Evolutionary conservation across 2,797 vertebrate species (phyloP).

Genomic region (Echiichthys vipera): DNA sequence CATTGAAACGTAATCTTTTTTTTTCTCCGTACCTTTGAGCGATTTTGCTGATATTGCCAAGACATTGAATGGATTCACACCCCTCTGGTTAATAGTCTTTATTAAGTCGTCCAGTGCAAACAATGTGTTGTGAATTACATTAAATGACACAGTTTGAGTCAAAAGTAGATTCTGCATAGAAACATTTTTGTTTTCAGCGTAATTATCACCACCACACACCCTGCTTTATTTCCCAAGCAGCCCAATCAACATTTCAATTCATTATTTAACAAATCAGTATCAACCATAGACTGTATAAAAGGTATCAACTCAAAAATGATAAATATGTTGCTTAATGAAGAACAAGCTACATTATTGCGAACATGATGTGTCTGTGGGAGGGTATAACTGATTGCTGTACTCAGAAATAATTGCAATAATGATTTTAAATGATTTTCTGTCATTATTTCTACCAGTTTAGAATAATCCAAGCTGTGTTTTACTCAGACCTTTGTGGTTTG

Average conservation of each 20-base stretch:
- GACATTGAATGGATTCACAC: constrained; percentile 12
- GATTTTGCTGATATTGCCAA: constrained; percentile 25
- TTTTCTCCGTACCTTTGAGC: constrained; percentile 7
- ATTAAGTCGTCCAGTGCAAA: constrained; percentile 6
- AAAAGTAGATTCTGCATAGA: not conserved
- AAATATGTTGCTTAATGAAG: constrained; percentile 18
- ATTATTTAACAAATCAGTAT: not conserved
- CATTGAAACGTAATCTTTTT: constrained; percentile 5
- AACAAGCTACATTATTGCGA: not conserved
- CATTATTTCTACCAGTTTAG: constrained; percentile 1
- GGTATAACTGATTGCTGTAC: not conserved
- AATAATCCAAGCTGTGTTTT: constrained; percentile 14
- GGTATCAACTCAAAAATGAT: constrained; percentile 1
- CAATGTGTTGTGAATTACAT: constrained; percentile 5
- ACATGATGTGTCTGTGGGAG: not conserved
- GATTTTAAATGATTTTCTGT: not conserved
- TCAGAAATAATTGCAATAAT: not conserved
- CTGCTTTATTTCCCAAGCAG: not conserved
- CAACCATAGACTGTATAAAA: too few relatives aligned
- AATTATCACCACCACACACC: not conserved
- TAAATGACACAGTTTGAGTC: not conserved
- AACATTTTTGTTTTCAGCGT: not conserved
- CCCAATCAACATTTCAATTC: not conserved
- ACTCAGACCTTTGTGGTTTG: not conserved
- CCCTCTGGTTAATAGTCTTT: not conserved